Conservation (phyloP, 1,140 invertebrate genomes). For the Drosophila guanche region DNA sequence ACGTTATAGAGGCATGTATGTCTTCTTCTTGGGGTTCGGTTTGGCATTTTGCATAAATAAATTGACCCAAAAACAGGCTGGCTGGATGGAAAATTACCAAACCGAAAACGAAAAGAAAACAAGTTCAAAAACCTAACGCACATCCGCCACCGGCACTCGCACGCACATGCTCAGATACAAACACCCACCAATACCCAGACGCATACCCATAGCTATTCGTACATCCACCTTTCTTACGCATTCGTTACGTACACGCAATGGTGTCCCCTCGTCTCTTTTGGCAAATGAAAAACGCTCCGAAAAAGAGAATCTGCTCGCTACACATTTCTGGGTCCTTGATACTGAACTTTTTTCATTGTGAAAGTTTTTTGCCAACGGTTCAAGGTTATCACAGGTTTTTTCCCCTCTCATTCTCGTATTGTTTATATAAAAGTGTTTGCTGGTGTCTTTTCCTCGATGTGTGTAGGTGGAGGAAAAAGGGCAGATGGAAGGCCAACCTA, state of each 20-base stretch:
- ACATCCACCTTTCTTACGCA: constrained; percentile 16
- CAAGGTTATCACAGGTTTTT: constrained; percentile 55
- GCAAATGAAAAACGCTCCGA: constrained; percentile 52
- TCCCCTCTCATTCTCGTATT: constrained; percentile 30
- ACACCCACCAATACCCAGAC: neutral
- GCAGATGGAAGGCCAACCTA: neutral
- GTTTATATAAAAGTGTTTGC: constrained; percentile 32
- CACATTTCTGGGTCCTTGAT: constrained; percentile 73
- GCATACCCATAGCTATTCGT: constrained; percentile 11
- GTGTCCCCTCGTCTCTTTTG: constrained; percentile 40
- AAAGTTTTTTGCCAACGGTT: constrained; percentile 77
- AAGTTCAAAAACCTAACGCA: constrained; percentile 61
- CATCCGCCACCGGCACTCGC: constrained; percentile 17
- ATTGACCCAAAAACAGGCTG: constrained; percentile 63
- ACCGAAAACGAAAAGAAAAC: constrained; percentile 3
- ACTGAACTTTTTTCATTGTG: constrained; percentile 81
- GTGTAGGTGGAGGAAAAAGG: neutral
- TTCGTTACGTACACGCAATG: constrained; percentile 75
- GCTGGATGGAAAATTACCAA: constrained; percentile 62
- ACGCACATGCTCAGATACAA: constrained; percentile 2
- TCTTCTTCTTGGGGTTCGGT: constrained; percentile 25
- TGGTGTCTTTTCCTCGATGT: constrained; percentile 33
- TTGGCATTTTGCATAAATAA: constrained; percentile 51
- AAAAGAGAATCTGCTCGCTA: constrained; percentile 52
- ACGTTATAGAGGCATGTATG: constrained; percentile 6